Evolutionary conservation across 2,113 vertebrate genomes (phyloP), one percentile per base, ranked within the genome.

Genomic region (Thalassarche chlororhynchos): DNA sequence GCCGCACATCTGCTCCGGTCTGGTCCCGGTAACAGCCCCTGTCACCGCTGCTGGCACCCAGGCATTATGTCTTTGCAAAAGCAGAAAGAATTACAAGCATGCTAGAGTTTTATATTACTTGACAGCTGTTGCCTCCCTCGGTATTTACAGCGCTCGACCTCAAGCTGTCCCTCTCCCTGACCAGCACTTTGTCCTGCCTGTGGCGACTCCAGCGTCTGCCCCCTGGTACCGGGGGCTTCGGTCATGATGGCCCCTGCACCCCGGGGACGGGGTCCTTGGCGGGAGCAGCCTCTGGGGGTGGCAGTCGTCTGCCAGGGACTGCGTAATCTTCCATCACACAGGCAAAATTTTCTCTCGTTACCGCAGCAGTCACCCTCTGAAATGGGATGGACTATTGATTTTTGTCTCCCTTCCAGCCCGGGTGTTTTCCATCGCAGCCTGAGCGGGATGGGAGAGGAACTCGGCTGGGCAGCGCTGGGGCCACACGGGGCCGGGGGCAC

Each of bases 341-440:
- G 65, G 25, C 49, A 40, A 87, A 97, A 89, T 94, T 95, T 97
- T 91, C 72, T 94, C 91, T 91, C 42, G 74, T 95, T 90, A 71
- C 76, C 32, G 76, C 79, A 76, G 95, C 96, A 85, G 95, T 82
- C 62, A 42, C 96, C 96, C 95, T 85, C 96, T 90, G 95, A 95
- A 95, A 97, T 29, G 97, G 96, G 98, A 96, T 90, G 97, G 94
- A 84, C 88, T 84, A 72, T 97, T 8, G 95, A 95, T 95, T 96
- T 55, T 62, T 84, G 86, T 89, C 96, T 97, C 93, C 72, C 84
- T 94, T 89, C 95, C 98, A 98, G 96, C 92, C 78, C 0, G 21
- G 71, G 61, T 44, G 87, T 95, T 97, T 97, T 97, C 96, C 95
- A 76, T 94, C 78, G 71, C 84, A 88, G 87, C 84, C 84, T 60